phyloP scores from a whole-genome alignment of 2,797 vertebrate species.

The Sebastes dallii region DNA sequence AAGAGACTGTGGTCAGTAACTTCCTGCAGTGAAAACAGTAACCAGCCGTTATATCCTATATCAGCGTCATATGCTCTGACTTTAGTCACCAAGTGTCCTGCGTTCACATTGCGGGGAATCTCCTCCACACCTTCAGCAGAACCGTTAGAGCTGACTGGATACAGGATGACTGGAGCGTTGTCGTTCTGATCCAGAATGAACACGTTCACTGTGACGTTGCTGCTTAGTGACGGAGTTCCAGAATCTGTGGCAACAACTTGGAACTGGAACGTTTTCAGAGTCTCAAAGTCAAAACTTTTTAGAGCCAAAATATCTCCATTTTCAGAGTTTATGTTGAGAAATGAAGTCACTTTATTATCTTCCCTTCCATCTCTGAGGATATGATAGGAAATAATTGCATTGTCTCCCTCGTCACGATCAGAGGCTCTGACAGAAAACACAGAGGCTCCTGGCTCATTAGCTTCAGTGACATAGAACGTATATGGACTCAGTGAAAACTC shows the following conservation, averaged over 20 bases:
- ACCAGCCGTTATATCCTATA: no score
- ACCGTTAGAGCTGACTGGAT: no score
- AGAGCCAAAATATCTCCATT: neutral
- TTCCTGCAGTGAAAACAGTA: no score
- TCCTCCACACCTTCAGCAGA: no score
- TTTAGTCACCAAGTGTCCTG: no score
- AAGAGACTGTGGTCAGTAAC: no score
- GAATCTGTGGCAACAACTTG: neutral
- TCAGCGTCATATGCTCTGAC: no score
- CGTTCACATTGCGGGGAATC: neutral
- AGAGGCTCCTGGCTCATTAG: neutral
- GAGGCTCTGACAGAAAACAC: neutral
- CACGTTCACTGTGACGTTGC: no score
- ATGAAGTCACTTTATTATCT: conserved; percentile 41
- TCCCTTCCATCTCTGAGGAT: conserved; percentile 25
- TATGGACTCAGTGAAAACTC: conserved; percentile 42
- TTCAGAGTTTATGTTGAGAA: conserved; percentile 43
- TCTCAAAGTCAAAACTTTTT: neutral
- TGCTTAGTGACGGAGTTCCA: no score
- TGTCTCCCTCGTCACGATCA: conserved; percentile 37
- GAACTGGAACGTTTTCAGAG: conserved; percentile 49
- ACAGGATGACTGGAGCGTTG: no score
- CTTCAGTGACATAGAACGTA: conserved; percentile 59
- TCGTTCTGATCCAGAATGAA: no score
- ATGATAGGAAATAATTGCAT: conserved; percentile 53